phyloP scores from a whole-genome alignment of 2,888 invertebrate species.

The Lordiphosa andalusiaca region DNA sequence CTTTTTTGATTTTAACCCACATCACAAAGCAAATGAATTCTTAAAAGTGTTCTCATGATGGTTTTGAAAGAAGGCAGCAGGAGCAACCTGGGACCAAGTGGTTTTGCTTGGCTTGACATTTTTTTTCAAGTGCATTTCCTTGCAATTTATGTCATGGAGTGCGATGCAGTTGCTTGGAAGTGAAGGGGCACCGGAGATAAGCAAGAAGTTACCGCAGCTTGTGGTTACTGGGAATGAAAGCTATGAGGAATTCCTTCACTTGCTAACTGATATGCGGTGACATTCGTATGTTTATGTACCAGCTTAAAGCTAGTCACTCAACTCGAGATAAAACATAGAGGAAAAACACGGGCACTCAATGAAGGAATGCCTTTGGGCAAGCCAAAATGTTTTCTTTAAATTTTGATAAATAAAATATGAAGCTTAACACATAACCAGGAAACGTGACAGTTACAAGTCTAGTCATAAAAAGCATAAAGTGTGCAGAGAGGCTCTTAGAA shows the following conservation, averaged over 20 bases:
- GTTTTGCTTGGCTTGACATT: slow-evolving; percentile 33
- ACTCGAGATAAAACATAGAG: too few species aligned
- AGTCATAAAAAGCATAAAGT: too few species aligned
- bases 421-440: too few species aligned
- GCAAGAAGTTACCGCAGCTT: slow-evolving; percentile 3
- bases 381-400: too few species aligned
- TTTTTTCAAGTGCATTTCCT: slow-evolving; percentile 32
- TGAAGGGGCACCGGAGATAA: slow-evolving; percentile 14
- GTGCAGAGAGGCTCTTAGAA: too few species aligned
- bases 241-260: slow-evolving; percentile 6
- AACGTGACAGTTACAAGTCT: too few species aligned
- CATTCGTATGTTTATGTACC: neutral
- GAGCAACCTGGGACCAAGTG: slow-evolving; percentile 9
- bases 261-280: slow-evolving; percentile 13
- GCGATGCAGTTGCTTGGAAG: slow-evolving; percentile 5
- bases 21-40: slow-evolving; percentile 53
- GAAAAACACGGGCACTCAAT: too few species aligned
- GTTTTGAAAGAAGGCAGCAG: slow-evolving; percentile 7
- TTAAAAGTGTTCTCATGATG: slow-evolving; percentile 25
- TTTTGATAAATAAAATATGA: too few species aligned
- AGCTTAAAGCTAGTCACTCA: too few species aligned
- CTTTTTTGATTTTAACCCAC: slow-evolving; percentile 19
- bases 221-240: neutral
- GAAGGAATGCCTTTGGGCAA: too few species aligned
- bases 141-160: slow-evolving; percentile 43